A percentile compares a stretch with the other conserved stretches of the same genome.
Conservation (phyloP, 2,797 vertebrate genomes). For the Eremophila alpestris region DNA sequence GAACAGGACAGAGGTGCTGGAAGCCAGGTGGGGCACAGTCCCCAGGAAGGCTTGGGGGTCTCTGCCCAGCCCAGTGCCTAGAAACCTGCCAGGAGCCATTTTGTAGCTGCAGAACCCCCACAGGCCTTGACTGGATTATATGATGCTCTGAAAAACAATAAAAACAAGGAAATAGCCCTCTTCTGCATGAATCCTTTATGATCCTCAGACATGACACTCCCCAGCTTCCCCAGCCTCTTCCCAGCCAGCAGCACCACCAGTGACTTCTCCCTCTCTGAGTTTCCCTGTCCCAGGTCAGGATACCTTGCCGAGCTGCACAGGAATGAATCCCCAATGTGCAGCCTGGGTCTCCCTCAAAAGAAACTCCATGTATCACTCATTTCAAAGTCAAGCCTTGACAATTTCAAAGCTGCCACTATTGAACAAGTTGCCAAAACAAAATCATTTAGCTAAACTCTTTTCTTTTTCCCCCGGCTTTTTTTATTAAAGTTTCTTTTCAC, state of each 20-base stretch:
- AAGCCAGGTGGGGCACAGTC: too few relatives aligned
- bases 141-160: background rate
- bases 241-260: fast-evolving
- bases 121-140: background rate
- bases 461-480: background rate
- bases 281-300: background rate
- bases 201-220: fast-evolving
- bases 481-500: slow-evolving; percentile 11
- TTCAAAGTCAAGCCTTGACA: background rate
- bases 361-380: background rate
- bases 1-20: fast-evolving
- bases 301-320: background rate
- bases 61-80: background rate
- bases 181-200: background rate
- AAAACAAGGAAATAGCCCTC: background rate
- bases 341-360: background rate
- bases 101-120: background rate
- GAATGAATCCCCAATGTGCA: fast-evolving
- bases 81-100: background rate
- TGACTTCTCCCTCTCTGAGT: background rate
- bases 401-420: slow-evolving; percentile 31
- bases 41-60: background rate
- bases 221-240: background rate
- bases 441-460: slow-evolving; percentile 6
- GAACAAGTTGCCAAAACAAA: slow-evolving; percentile 50